Base-by-base conservation (phyloP, 2,797 vertebrate genomes). In the Sternotherus odoratus region DNA sequence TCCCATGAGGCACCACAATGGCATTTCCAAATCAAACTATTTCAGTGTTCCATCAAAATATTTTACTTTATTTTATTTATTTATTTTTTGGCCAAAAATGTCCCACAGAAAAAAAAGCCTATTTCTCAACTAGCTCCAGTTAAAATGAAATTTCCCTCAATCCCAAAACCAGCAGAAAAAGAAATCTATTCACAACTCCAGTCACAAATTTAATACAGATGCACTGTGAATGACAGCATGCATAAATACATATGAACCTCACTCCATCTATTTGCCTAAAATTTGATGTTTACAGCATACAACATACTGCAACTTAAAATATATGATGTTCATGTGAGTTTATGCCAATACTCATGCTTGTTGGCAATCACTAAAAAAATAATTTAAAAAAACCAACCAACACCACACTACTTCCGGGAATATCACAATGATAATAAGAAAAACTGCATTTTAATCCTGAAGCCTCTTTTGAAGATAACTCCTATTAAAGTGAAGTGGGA, bases 191-290 rank as follows among this genome's bases (percentile, higher is more conserved):
- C 75, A 83, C 77, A 90, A 88, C 85, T 94, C 39, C 75, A 91
- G 79, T 4, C 83, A 91, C 91, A 94, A 94, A 96, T 80, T 9
- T 11, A 92, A 95, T 95, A 74, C 72, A 92, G 15, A 92, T 49
- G n/a, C 87, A 90, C 84, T 77, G 75, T 74, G 49, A 91, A 96
- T 36, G 63, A 96, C 93, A 91, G 85, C 43, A 85, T 2, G 9
- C 0, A 0, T 90, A 77, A 91, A 94, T 92, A 43, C 48, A 95
- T 43, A 48, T 88, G 72, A 94, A 93, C 19, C 77, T 80, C 82
- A 83, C 95, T 63, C 90, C 28, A 81, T 92, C 49, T 69, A 91
- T 97, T 95, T 94, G 48, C 83, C 89, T 91, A 60, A 80, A 95
- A 93, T 90, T 5, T 88, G 81, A 93, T 90, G 79, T 90, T 95